Conservation (phyloP, 2,888 invertebrate genomes). For the Acronicta alni region DNA sequence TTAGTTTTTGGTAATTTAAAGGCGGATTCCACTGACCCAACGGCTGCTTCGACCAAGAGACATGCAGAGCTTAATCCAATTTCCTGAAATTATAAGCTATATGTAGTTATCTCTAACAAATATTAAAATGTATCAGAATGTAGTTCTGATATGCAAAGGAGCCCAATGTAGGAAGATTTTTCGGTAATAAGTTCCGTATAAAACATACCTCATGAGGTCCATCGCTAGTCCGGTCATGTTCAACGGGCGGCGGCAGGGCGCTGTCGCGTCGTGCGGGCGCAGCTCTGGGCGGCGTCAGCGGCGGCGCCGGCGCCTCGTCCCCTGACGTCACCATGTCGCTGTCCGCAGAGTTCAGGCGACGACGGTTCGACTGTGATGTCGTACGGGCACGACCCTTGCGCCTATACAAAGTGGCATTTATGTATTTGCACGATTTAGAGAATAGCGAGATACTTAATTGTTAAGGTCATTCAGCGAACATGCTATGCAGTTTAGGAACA, state of each 20-base stretch:
- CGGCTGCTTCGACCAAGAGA: conserved; percentile 94
- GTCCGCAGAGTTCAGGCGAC: conserved; percentile 93
- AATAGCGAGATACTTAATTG: background rate
- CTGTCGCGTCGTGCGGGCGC: conserved; percentile 59
- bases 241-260: conserved; percentile 39
- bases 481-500: no score
- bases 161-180: background rate
- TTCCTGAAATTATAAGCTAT: conserved; percentile 71
- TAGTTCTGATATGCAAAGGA: no score
- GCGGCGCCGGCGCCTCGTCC: conserved; percentile 91
- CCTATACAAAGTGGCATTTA: conserved; percentile 64
- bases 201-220: conserved; percentile 61
- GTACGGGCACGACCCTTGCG: conserved; percentile 92
- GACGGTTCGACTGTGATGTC: conserved; percentile 90
- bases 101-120: conserved; percentile 2
- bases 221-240: conserved; percentile 35
- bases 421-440: conserved; percentile 1
- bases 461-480: no score
- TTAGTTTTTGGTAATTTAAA: conserved; percentile 98
- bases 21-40: conserved; percentile 94
- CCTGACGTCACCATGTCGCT: conserved; percentile 93
- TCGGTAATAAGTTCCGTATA: no score
- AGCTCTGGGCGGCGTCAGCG: conserved; percentile 75
- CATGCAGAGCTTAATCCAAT: conserved; percentile 93
- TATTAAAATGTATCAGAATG: no score